Base-by-base conservation (phyloP, 2,113 vertebrate genomes). In the Eulacestoma nigropectus region DNA sequence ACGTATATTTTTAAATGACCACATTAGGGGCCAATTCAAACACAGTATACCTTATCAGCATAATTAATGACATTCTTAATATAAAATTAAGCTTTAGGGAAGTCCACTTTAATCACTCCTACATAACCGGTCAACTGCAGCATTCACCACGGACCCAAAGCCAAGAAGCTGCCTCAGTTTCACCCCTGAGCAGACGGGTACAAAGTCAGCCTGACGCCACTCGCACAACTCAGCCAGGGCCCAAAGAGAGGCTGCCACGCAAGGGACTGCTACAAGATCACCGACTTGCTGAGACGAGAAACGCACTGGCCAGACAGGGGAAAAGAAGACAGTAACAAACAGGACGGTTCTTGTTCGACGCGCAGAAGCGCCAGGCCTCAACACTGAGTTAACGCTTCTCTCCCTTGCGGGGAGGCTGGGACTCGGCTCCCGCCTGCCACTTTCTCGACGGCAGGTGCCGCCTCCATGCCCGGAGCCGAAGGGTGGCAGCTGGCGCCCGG, bases 291-390 rank as follows among this genome's bases (percentile, higher is more conserved):
- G 57, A 27, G 27, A 30, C 0, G 21, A 67, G 35, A 46, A 50
- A 32, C 0, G 4, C 56, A 4, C 0, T 1, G 29, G 33, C 15
- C 17, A 16, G 17, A 11, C 33, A 15, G 49, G 25, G 10, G 29
- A 22, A 21, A 62, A 13, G 35, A 50, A n/a, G 7, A 33, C 21
- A 27, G 29, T 33, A 33, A 32, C 50, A 35, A 15, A 44, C 1
- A 42, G 26, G 6, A 14, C 2, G 6, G 29, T 14, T 27, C 55
- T 44, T 4, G 6, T 9, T 47, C 14, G 50, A 22, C 41, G 9
- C 7, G 2, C 29, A 6, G 41, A 4, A 1, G 73, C 5, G 41
- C 11, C 86, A 92, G 96, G 91, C 93, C 91, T 32, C 67, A 10
- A 1, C 35, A 2, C 10, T 0, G 42, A 32, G 26, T 9, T 6